Evolutionary conservation across 2,113 vertebrate species (phyloP).

Genomic region (Porphyrio hochstetteri): DNA sequence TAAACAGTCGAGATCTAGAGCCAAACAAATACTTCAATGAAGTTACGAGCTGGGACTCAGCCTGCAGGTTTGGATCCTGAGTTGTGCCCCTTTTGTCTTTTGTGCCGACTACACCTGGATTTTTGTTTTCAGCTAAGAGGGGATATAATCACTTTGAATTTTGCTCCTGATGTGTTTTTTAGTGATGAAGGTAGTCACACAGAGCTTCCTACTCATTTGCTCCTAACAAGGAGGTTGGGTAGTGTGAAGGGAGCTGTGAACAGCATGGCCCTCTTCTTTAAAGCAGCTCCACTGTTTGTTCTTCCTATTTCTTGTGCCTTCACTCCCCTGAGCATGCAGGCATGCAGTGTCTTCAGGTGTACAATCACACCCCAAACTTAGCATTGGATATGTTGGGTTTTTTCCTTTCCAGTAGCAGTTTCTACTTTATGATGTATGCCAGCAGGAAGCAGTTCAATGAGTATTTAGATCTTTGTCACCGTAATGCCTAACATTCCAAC

Average conservation of each 20-base stretch:
- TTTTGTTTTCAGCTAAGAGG: not conserved
- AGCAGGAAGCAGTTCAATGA: not conserved
- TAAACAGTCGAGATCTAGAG: not conserved
- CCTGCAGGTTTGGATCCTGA: not conserved
- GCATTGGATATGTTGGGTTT: not conserved
- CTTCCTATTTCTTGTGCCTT: not conserved
- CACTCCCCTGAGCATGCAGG: fast-evolving
- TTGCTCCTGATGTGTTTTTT: not conserved
- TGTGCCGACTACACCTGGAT: not conserved
- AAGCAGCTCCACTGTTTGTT: not conserved
- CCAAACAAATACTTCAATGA: not conserved
- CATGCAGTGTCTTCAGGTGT: not conserved
- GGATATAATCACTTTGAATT: not conserved
- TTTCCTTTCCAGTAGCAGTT: not conserved
- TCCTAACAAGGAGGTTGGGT: fast-evolving
- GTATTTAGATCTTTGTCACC: not conserved
- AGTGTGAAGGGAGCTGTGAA: not conserved
- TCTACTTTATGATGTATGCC: not conserved
- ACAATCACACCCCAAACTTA: not conserved
- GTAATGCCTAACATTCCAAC: not conserved
- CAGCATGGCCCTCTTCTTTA: not conserved
- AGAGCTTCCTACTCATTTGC: not conserved
- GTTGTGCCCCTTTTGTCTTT: not conserved
- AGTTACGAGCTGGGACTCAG: not conserved
- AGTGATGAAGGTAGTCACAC: not conserved